Evolutionary conservation across 1,140 invertebrate species (phyloP).

Genomic region (Carposina sasakii): DNA sequence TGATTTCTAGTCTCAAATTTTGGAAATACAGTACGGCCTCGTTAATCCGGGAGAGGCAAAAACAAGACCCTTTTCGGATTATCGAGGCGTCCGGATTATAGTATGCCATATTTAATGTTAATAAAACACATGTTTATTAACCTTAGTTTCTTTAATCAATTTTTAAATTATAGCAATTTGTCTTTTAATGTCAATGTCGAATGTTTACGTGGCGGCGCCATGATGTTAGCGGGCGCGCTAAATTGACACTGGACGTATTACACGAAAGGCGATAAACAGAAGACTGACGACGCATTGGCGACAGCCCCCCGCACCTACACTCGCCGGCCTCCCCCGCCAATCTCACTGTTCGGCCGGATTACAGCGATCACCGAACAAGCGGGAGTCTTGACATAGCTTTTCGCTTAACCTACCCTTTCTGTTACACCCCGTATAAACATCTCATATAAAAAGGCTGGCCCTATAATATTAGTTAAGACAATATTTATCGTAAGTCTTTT

Average conservation of each 20-base stretch:
- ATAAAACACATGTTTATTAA: background rate
- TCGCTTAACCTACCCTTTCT: no score
- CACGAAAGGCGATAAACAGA: slow-evolving; percentile 2
- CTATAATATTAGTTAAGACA: no score
- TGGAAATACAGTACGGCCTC: background rate
- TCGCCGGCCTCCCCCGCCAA: slow-evolving; percentile 1
- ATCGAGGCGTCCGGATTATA: background rate
- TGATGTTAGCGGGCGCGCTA: slow-evolving; percentile 1
- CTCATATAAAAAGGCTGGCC: no score
- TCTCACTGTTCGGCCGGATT: background rate
- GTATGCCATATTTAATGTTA: background rate
- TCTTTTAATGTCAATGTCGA: slow-evolving; percentile 2
- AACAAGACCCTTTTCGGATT: slow-evolving; percentile 1
- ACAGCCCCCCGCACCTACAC: background rate
- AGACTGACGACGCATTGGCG: background rate
- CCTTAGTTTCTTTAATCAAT: no score
- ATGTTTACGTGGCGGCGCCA: slow-evolving; percentile 1
- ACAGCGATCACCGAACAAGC: background rate
- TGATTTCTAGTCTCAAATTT: no score
- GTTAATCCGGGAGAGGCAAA: slow-evolving; percentile 1
- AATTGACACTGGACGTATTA: slow-evolving; percentile 6
- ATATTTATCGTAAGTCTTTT: no score
- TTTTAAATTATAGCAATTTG: no score
- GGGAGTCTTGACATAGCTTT: background rate
- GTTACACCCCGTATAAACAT: no score